A percentile compares a stretch with the other conserved stretches of the same genome.
phyloP scores from a whole-genome alignment of 2,888 invertebrate genomes.

The Cylindroiulus punctatus region DNA sequence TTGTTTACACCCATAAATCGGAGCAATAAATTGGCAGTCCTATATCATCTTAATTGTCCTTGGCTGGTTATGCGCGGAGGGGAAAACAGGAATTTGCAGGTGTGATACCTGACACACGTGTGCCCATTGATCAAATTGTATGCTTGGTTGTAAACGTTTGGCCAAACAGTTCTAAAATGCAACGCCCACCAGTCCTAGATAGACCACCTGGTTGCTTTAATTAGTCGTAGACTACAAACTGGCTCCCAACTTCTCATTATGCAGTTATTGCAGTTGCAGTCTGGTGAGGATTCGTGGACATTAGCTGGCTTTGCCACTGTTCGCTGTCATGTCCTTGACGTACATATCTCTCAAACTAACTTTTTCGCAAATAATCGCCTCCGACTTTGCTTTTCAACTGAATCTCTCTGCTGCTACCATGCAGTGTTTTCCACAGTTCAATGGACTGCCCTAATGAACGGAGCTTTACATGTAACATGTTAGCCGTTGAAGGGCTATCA shows the following conservation, averaged over 20 bases:
- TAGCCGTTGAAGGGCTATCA: conserved; percentile 37
- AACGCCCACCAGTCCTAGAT: too few species aligned
- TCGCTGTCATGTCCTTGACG: background rate
- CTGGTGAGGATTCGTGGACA: background rate
- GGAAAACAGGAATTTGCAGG: conserved; percentile 10
- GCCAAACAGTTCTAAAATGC: background rate
- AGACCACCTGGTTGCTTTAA: background rate
- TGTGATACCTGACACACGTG: conserved; percentile 15
- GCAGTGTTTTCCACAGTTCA: conserved; percentile 25
- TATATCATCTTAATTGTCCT: conserved; percentile 3
- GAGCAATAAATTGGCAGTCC: background rate
- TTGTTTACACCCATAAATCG: background rate
- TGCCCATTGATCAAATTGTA: background rate
- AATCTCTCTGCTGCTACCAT: background rate
- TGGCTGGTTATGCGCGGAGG: background rate
- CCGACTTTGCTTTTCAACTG: background rate
- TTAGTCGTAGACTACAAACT: background rate
- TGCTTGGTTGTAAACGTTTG: background rate
- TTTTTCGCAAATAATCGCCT: background rate
- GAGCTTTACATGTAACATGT: conserved; percentile 33
- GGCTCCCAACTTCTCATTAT: background rate
- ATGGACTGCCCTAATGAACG: conserved; percentile 19
- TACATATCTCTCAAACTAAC: background rate
- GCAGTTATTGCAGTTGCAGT: background rate
- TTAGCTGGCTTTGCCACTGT: background rate